Percentiles rank a stretch among this genome's conserved stretches.
phyloP scores from a whole-genome alignment of 2,797 vertebrate genomes.

The Sarcoramphus papa region DNA sequence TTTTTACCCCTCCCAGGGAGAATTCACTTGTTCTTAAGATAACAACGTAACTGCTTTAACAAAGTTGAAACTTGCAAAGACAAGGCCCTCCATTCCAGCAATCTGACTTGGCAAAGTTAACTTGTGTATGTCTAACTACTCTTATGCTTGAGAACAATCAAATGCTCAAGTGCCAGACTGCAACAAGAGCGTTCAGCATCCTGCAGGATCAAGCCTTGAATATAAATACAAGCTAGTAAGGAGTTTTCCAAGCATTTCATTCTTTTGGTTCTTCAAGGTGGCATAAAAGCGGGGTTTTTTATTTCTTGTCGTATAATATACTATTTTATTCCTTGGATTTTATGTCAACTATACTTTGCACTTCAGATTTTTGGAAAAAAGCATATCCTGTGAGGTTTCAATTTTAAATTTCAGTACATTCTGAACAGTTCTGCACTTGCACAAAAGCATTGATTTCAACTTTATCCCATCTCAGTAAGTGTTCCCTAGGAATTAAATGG shows the following conservation, averaged over 20 bases:
- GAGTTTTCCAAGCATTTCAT: background rate
- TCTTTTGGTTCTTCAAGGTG: background rate
- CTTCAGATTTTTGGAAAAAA: background rate
- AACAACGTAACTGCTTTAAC: background rate
- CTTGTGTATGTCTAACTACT: background rate
- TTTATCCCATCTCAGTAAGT: background rate
- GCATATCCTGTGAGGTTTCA: background rate
- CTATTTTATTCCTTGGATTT: background rate
- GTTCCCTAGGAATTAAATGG: conserved; percentile 12
- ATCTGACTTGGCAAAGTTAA: background rate
- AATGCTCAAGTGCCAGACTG: background rate
- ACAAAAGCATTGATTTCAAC: background rate
- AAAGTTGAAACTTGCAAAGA: background rate
- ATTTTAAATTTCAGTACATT: background rate
- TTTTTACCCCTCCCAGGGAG: background rate
- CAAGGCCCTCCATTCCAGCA: background rate
- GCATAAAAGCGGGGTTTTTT: background rate
- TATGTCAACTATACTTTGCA: background rate
- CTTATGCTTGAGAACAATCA: background rate
- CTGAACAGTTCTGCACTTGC: background rate
- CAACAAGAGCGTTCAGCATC: background rate
- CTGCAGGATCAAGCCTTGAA: background rate
- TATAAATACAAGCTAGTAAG: background rate
- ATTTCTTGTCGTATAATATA: background rate
- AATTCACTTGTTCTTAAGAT: background rate